phyloP scores from a whole-genome alignment of 2,888 invertebrate genomes.

The Drosophila sordidapex region DNA sequence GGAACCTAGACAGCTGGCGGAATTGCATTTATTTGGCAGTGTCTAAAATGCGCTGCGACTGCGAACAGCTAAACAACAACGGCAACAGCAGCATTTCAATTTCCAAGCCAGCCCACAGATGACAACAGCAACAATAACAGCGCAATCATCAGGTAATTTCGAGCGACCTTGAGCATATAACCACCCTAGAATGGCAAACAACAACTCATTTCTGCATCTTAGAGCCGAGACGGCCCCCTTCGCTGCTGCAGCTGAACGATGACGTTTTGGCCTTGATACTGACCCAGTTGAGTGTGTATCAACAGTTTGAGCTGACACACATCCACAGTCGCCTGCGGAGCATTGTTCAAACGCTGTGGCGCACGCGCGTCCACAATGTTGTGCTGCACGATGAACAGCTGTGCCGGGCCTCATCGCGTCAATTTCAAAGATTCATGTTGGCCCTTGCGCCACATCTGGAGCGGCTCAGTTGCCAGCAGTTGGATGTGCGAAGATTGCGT shows the following conservation, averaged over 20 bases:
- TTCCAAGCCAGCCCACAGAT: constrained; percentile 34
- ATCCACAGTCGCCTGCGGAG: constrained; percentile 66
- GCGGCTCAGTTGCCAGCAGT: constrained; percentile 57
- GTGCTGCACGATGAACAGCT: constrained; percentile 62
- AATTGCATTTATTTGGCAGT: constrained; percentile 44
- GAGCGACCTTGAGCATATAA: background rate
- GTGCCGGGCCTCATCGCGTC: constrained; percentile 15
- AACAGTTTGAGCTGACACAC: constrained; percentile 68
- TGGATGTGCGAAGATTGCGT: constrained; percentile 65
- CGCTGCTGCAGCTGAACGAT: constrained; percentile 74
- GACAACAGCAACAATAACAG: constrained; percentile 40
- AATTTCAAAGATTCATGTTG: constrained; percentile 64
- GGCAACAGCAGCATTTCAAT: background rate
- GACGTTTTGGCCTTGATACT: constrained; percentile 75
- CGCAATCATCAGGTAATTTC: constrained; percentile 56
- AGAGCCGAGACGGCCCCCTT: constrained; percentile 15
- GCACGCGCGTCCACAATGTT: constrained; percentile 62
- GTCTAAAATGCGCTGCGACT: constrained; percentile 38
- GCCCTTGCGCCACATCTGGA: constrained; percentile 60
- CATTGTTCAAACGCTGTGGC: constrained; percentile 68
- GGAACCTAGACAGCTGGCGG: constrained; percentile 56
- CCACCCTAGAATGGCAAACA: background rate
- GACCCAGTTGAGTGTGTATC: constrained; percentile 58
- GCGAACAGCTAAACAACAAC: constrained; percentile 29
- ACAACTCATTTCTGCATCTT: background rate